Conservation (phyloP, 2,113 vertebrate genomes). For the Rattus rattus region DNA sequence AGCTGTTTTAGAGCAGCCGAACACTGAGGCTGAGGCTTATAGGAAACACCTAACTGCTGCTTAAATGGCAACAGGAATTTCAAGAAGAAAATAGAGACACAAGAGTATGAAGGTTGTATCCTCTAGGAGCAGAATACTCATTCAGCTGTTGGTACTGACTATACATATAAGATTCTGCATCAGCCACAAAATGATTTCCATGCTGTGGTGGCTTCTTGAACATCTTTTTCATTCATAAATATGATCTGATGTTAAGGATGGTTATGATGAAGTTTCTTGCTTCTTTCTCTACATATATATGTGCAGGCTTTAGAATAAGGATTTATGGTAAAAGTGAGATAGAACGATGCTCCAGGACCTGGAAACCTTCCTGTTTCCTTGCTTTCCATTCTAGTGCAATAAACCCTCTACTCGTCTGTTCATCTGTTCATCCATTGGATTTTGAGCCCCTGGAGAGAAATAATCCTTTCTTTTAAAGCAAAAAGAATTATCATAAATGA, state of each 20-base stretch:
- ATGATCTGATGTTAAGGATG: background rate
- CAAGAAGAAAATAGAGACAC: background rate
- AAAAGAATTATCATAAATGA: slow-evolving; percentile 31
- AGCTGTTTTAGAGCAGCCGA: background rate
- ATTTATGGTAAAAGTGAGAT: background rate
- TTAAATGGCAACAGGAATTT: background rate
- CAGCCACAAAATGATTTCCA: background rate
- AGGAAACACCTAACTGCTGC: background rate
- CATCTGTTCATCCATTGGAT: background rate
- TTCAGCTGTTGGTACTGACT: background rate
- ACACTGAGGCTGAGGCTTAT: background rate
- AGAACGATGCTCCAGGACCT: background rate
- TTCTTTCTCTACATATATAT: background rate
- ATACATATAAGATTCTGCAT: background rate
- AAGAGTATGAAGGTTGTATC: background rate
- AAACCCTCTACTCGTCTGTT: background rate
- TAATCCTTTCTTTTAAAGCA: background rate
- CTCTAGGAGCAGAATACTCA: background rate
- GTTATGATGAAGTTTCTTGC: background rate
- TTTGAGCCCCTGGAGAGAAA: background rate
- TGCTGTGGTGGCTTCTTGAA: background rate
- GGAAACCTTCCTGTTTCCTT: background rate
- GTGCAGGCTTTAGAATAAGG: background rate
- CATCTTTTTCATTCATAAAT: background rate
- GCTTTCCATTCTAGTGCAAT: background rate